A percentile compares a stretch with the other conserved stretches of the same genome.
These are phyloP conservation scores for Coenonympha glycerion DNA, from an alignment of 2,888 invertebrate genomes.

Conservation along the genomic window DNA sequence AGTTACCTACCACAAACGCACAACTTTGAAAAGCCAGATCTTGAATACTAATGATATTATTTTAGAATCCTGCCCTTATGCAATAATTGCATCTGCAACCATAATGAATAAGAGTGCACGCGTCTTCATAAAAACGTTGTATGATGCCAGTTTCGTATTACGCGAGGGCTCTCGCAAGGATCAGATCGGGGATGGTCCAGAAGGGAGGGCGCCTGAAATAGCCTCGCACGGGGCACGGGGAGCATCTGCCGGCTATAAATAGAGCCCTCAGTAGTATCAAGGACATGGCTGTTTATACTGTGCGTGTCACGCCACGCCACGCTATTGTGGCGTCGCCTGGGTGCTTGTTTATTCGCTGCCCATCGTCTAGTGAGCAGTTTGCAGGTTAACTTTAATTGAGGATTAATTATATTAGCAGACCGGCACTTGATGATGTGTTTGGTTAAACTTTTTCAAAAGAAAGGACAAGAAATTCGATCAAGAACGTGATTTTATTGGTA, in stretches of 20 bases:
- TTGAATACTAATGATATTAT: no score
- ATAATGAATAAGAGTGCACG: conserved; percentile 25
- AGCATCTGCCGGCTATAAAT: conserved; percentile 67
- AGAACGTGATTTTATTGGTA: no score
- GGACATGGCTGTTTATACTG: conserved; percentile 61
- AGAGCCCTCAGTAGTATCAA: conserved; percentile 74
- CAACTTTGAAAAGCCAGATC: no score
- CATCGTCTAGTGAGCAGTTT: no score
- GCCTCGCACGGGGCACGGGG: conserved; percentile 59
- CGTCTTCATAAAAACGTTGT: conserved; percentile 32
- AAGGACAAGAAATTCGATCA: no score
- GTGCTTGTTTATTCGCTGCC: background rate
- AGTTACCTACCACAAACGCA: no score
- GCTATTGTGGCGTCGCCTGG: background rate
- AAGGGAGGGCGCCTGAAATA: conserved; percentile 56
- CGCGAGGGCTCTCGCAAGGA: conserved; percentile 32
- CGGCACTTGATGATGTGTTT: no score
- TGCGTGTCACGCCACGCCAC: conserved; percentile 19
- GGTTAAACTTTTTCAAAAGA: no score
- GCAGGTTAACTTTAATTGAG: no score
- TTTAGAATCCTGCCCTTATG: no score
- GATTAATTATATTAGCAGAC: no score
- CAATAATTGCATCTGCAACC: conserved; percentile 9
- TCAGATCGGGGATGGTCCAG: conserved; percentile 30
- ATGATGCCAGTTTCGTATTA: conserved; percentile 33